Conservation (phyloP, 2,113 vertebrate species). For the Gavialis gangeticus region DNA sequence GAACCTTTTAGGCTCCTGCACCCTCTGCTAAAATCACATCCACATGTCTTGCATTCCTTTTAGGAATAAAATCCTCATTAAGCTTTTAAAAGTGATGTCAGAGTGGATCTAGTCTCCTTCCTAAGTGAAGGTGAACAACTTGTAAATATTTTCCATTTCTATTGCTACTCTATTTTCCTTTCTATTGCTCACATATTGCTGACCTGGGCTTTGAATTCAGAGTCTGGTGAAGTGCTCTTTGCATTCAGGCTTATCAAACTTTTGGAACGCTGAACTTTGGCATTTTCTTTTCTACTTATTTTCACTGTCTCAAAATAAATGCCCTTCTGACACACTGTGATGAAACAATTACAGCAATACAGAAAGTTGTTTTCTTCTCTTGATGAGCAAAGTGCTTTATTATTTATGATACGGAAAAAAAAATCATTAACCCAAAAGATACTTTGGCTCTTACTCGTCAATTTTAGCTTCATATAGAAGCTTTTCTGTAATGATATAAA, state of each 20-base stretch:
- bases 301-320: slow-evolving; percentile 24
- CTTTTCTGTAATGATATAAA: no score
- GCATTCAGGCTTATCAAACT: slow-evolving; percentile 51
- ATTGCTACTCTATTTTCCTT: not conserved
- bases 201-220: slow-evolving; percentile 28
- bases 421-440: not conserved
- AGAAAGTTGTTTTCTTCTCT: not conserved
- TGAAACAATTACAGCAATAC: not conserved
- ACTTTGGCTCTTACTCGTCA: not conserved
- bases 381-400: not conserved
- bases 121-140: slow-evolving; percentile 14
- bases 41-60: not conserved
- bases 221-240: slow-evolving; percentile 27
- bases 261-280: slow-evolving; percentile 58
- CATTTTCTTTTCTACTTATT: slow-evolving; percentile 7
- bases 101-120: slow-evolving; percentile 2
- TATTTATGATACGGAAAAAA: not conserved
- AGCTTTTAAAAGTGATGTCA: not conserved
- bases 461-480: no score
- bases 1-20: not conserved
- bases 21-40: not conserved
- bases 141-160: not conserved
- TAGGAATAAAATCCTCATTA: not conserved
- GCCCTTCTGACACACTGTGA: not conserved
- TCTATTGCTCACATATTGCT: not conserved